Evolutionary conservation across 1,140 invertebrate genomes (phyloP), one percentile per base, ranked within the genome.

Genomic region (Holcopasites calliopsidis): DNA sequence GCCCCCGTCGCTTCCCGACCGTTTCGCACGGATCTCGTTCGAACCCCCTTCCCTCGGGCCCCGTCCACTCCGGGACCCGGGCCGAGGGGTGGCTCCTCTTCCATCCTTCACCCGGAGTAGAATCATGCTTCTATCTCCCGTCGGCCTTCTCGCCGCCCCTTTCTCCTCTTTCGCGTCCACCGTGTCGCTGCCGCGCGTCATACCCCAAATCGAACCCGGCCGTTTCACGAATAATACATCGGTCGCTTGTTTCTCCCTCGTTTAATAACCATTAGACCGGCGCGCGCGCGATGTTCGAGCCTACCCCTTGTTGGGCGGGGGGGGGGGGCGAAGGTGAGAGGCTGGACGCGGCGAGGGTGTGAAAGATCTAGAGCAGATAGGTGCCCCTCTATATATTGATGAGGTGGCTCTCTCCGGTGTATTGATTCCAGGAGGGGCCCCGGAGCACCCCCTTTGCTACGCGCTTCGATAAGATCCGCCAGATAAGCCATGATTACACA

Each of bases 401-500:
- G 81, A 83, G 81, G 70, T 83, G 83, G 85, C 85, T 85, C 85
- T 85, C 85, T 84, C n/a, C n/a, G n/a, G 77, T 78, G 88, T 91
- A 90, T 90, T 88, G 90, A 90, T 91, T 91, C 86, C 62, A 58
- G 47, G 54, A 18, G 61, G 70, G 65, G 77, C 70, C 73, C 80
- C 79, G 62, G 35, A 79, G 79, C 76, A 64, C 76, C 84, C 86
- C 83, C 83, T 77, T 88, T 72, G 60, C 80, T 79, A 68, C 65
- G 76, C 81, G 81, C 81, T 49, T 73, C 62, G 81, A 83, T 83
- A 82, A 83, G 81, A 92, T 91, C 88, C 86, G 10, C 38, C 79
- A 66, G 90, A 91, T 92, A 92, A 87, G 80, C 77, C 90, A 92
- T 88, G 90, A 89, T 91, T 90, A 87, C 89, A 83, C 83, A 82